These are phyloP conservation scores for Haliclona indistincta DNA, from an alignment of 37 sponge, comb jelly and placozoan species.

Conservation along the genomic window DNA sequence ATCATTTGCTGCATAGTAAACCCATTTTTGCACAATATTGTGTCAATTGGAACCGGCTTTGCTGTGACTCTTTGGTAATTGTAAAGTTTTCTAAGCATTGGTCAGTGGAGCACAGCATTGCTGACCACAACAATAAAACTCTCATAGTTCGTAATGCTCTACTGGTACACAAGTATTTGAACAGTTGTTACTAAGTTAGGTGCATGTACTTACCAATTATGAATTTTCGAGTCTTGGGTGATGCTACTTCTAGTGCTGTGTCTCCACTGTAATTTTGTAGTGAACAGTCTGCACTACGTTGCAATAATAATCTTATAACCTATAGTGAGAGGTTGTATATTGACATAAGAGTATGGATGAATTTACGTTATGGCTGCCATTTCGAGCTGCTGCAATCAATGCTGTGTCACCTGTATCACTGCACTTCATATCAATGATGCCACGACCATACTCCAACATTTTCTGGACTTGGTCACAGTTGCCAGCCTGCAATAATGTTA, in stretches of 20 bases:
- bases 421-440: conserved; percentile 31
- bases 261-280: conserved; percentile 68
- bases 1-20: no score
- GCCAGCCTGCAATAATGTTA: conserved; percentile 30
- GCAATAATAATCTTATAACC: conserved; percentile 69
- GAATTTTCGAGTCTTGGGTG: conserved; percentile 17
- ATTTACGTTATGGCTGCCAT: conserved; percentile 57
- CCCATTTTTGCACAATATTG: no score
- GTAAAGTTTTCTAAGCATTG: no score
- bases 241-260: conserved; percentile 73
- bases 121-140: no score
- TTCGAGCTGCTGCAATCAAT: conserved; percentile 77
- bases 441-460: conserved; percentile 4
- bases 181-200: no score
- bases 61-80: no score
- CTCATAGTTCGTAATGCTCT: no score
- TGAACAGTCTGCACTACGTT: conserved; percentile 76
- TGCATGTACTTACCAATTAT: no score
- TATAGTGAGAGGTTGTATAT: background rate
- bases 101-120: no score
- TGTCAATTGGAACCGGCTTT: no score
- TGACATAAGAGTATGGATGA: background rate
- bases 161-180: no score
- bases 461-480: conserved; percentile 17
- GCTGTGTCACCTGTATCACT: conserved; percentile 81